Conservation (phyloP, 2,888 invertebrate genomes). For the Achlya flavicornis region DNA sequence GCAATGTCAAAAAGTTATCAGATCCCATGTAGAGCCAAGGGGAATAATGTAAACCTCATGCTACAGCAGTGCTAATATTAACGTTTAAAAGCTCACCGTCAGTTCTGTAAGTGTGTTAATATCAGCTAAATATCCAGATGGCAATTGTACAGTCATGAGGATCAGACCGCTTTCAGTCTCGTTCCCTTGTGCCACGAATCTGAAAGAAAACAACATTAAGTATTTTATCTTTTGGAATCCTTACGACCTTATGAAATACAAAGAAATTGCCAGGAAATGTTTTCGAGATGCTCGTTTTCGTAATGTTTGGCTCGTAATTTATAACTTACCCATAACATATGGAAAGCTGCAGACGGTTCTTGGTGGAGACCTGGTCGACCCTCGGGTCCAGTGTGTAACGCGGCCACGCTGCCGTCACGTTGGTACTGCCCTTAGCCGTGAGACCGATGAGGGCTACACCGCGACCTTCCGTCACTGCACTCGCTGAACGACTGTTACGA, state of each 20-base stretch:
- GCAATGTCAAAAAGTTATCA: too few species aligned
- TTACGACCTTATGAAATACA: too few species aligned
- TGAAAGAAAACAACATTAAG: constrained; percentile 44
- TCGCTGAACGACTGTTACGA: constrained; percentile 84
- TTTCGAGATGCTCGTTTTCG: too few species aligned
- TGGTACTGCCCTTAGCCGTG: constrained; percentile 91
- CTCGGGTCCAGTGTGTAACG: constrained; percentile 93
- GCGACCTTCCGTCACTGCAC: constrained; percentile 90
- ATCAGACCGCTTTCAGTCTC: constrained; percentile 93
- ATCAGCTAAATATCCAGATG: constrained; percentile 95
- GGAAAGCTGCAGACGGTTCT: constrained; percentile 90
- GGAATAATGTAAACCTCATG: too few species aligned
- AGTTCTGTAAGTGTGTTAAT: constrained; percentile 87
- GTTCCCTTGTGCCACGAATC: constrained; percentile 86
- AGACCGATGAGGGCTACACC: constrained; percentile 92
- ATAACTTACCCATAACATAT: constrained; percentile 89
- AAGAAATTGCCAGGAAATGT: too few species aligned
- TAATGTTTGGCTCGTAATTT: constrained; percentile 16
- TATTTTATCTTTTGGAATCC: too few species aligned
- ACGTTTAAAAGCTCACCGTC: constrained; percentile 59
- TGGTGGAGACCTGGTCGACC: constrained; percentile 91
- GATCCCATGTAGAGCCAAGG: too few species aligned
- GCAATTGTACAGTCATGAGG: constrained; percentile 94
- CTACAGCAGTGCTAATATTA: too few species aligned
- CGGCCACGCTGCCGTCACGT: constrained; percentile 94